Base-by-base conservation (phyloP, 2,888 invertebrate genomes). In the Dasypogon diadema region DNA sequence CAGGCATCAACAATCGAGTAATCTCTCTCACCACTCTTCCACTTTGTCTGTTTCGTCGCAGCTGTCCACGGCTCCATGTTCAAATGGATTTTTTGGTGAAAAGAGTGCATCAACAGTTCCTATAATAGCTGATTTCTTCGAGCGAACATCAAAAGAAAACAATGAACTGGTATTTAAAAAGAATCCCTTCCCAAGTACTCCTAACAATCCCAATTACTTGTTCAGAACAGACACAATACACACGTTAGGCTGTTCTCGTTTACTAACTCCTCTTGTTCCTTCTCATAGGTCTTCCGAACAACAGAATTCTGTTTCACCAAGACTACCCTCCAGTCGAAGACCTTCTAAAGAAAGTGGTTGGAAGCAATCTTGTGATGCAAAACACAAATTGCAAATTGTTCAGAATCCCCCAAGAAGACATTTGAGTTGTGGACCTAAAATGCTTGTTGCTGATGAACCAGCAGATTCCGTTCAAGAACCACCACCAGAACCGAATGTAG, bases 401-500 rank as follows among this genome's bases (percentile, higher is more conserved):
- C 54, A 72, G 30, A 76, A 26, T 24, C 56, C 37, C 2, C 80
- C 14, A 80, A 82, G 74, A 34, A 81, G 84, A 0, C 82, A 84
- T 51, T 81, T 84, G 2, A 85, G 84, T 76, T 84, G 85, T 77
- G 85, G 84, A 12, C 83, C 84, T 2, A 80, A 81, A 5, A 79
- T 81, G 8, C 24, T 16, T 46, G 24, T 48, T 2, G 42, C 16
- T 21, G 42, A 42, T 21, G 48, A 46, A 26, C 18, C 16, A n/a
- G 12, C 30, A 6, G 42, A 16, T 2, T 3, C 5, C 3, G 2
- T 22, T 26, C 56, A 74, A 42, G 73, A 55, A 18, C 8, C 5
- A 2, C 21, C 18, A 6, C 21, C 18, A 6, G 65, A 46, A n/a
- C 24, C 37, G 4, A 14, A 8, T 26, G 10, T 12, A 12, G 2